Conservation (phyloP, 2,113 vertebrate species). For the Pachycephala philippinensis region DNA sequence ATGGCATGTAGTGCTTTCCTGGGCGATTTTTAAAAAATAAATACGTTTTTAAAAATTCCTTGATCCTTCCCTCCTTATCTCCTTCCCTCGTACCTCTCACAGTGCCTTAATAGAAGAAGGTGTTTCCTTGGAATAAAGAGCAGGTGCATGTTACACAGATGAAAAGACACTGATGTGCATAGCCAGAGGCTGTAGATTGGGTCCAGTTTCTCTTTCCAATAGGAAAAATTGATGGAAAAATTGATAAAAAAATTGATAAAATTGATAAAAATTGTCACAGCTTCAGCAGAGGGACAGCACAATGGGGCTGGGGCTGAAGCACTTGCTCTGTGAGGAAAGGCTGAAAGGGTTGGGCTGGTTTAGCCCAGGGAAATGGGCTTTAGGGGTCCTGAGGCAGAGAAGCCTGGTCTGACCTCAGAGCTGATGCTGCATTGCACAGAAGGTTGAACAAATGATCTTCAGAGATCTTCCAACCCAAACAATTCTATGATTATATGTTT, state of each 20-base stretch:
- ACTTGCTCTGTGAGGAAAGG: not conserved
- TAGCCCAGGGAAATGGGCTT: not conserved
- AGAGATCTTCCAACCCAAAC: not conserved
- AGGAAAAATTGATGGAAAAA: not conserved
- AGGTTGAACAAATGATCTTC: not conserved
- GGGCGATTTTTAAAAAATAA: not conserved
- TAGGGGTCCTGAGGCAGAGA: not conserved
- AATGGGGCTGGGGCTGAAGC: not conserved
- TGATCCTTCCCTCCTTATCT: not conserved
- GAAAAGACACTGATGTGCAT: not conserved
- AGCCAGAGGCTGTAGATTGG: not conserved
- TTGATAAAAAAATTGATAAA: not conserved
- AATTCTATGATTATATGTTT: not conserved
- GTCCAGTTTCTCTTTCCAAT: not conserved
- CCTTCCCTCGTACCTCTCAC: rapidly evolving
- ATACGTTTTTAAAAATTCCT: not conserved
- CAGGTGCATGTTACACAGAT: not conserved
- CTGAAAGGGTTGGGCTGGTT: not conserved
- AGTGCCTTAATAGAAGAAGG: not conserved
- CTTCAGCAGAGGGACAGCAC: not conserved
- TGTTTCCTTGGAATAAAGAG: not conserved
- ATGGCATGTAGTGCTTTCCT: not conserved
- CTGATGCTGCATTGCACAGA: not conserved
- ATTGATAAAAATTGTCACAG: not conserved
- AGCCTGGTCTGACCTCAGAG: not conserved